Evolutionary conservation across 2,113 vertebrate species (phyloP).

Genomic region (Cairina moschata): DNA sequence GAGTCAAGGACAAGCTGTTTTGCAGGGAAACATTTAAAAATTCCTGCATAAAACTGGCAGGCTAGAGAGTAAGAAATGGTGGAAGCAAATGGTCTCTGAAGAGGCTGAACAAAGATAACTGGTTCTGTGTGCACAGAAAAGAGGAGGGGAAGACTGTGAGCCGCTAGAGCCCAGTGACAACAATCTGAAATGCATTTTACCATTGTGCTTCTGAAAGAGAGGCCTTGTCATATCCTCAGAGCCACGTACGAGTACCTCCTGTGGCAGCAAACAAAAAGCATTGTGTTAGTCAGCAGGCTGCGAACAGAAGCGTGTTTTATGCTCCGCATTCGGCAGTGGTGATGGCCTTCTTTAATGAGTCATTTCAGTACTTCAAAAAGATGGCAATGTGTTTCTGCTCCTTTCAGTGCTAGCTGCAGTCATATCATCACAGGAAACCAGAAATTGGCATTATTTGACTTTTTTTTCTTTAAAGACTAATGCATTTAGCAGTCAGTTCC

Average conservation of each 20-base stretch:
- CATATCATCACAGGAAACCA: neutral
- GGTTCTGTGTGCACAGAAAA: neutral
- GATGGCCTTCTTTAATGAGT: neutral
- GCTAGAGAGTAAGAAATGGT: neutral
- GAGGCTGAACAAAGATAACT: neutral
- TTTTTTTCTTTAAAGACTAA: neutral
- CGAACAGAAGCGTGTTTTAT: neutral
- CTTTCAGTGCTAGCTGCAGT: constrained; percentile 31
- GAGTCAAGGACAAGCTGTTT: neutral
- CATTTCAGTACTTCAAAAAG: constrained; percentile 19
- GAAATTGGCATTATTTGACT: neutral
- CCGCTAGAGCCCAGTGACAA: neutral
- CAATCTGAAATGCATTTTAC: constrained; percentile 22
- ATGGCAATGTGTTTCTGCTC: neutral
- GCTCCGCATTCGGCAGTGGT: neutral
- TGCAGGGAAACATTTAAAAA: neutral
- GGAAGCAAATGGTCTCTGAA: neutral
- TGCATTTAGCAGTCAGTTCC: neutral
- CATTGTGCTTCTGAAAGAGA: constrained; percentile 34
- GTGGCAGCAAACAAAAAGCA: constrained; percentile 38
- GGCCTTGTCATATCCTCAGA: constrained; percentile 2
- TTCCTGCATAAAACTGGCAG: neutral
- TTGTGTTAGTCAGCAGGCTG: constrained; percentile 24
- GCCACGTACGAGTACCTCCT: neutral
- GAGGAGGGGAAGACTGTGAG: neutral